Evolutionary conservation across 2,113 vertebrate species (phyloP), one percentile per base, ranked within the genome.

Genomic region (Osmerus mordax): DNA sequence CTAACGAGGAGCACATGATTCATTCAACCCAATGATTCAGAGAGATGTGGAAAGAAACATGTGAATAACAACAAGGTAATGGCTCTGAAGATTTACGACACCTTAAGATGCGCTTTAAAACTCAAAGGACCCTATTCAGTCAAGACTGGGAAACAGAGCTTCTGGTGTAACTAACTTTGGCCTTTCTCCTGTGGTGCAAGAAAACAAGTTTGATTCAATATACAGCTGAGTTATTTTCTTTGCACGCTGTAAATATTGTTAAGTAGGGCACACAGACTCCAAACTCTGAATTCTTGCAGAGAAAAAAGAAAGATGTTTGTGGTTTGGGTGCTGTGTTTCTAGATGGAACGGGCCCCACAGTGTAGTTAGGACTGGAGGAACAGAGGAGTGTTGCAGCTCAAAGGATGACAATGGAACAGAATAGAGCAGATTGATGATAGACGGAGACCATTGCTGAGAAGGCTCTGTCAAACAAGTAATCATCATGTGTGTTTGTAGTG

Each of bases 1-100:
- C 74, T 85, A 80, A 84, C 78, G 78, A 83, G 83, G 71, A 61
- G 70, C 81, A 74, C 80, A 81, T 84, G 84, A 87, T 86, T 87
- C 78, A 81, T 75, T 70, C 9, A 75, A 65, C 68, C 70, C 78
- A 77, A 84, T 83, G 81, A 86, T 80, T 87, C 79, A 85, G 77
- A 67, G 63, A 67, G 69, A 54, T 32, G 64, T 72, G 71, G 60
- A 58, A 78, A 88, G 81, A 83, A 68, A 41, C 74, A 2, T 0
- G 74, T 76, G 72, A 68, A 79, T 76, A 65, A 72, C 73, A 71
- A 62, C 67, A 75, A 58, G 74, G 74, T 74, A 83, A 82, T 78
- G 79, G 75, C 79, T 69, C 77, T 7, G 16, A 23, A 74, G 67
- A 87, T 82, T 75, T 82, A 77, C 69, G 78, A 53, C 74, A 84